Conservation (phyloP, 1,140 invertebrate species). For the Trinorchestia longiramus region DNA sequence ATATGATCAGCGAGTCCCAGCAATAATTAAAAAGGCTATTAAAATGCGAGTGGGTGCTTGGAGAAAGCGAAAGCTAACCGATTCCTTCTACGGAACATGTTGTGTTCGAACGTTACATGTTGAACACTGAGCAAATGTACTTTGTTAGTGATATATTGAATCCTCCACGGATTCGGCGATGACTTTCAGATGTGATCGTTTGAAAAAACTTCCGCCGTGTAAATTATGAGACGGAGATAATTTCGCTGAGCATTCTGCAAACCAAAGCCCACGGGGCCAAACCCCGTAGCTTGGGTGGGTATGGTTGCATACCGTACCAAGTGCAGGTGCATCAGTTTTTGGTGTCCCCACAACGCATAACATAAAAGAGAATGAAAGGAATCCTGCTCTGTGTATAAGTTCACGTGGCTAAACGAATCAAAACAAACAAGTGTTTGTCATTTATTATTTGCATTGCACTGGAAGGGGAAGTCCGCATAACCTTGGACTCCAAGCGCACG, state of each 20-base stretch:
- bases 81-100: neutral
- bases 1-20: neutral
- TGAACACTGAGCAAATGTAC: neutral
- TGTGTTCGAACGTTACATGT: neutral
- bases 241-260: neutral
- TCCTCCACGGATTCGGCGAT: neutral
- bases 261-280: neutral
- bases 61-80: neutral
- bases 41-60: neutral
- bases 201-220: neutral
- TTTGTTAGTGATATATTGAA: neutral
- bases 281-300: neutral
- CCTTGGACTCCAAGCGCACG: neutral
- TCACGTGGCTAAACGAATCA: neutral
- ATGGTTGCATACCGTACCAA: neutral
- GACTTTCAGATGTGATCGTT: neutral
- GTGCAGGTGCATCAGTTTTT: neutral
- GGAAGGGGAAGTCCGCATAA: neutral
- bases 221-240: neutral
- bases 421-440: neutral
- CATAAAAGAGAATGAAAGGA: too few relatives aligned
- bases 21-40: conserved; percentile 6
- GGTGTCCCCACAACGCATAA: neutral
- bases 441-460: neutral
- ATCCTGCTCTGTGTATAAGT: neutral